Conservation (phyloP, 2,888 invertebrate genomes). For the Sepiola atlantica region DNA sequence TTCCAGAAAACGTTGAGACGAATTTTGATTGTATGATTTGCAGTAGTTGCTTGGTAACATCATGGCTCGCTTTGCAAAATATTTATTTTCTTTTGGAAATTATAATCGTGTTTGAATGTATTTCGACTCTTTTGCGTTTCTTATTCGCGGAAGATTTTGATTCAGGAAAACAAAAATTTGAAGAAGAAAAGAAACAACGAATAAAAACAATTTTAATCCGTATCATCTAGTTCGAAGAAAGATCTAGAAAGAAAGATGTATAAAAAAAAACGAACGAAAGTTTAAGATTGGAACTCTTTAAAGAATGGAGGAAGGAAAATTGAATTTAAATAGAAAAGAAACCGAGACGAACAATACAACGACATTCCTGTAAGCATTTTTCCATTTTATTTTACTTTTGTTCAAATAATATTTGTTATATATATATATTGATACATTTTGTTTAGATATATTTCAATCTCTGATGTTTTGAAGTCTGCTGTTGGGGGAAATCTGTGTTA, state of each 20-base stretch:
- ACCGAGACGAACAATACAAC: background rate
- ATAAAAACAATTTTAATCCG: background rate
- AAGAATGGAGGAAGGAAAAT: background rate
- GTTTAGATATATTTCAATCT: background rate
- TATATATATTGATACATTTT: background rate
- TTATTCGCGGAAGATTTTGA: background rate
- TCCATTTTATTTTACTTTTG: background rate
- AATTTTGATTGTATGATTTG: background rate
- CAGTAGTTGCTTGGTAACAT: background rate
- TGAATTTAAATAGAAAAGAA: background rate
- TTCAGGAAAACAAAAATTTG: background rate
- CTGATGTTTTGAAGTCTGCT: background rate
- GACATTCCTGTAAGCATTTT: background rate
- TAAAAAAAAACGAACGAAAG: background rate
- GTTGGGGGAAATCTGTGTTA: background rate
- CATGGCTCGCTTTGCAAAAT: background rate
- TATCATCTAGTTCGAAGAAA: background rate
- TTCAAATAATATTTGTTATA: background rate
- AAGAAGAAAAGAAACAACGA: too few relatives aligned
- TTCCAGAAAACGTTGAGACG: background rate
- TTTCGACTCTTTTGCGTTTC: background rate
- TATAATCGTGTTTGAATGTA: background rate
- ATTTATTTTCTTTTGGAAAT: background rate
- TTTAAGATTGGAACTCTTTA: background rate
- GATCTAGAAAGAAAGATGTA: background rate